Evolutionary conservation across 1,140 invertebrate species (phyloP), one percentile per base, ranked within the genome.

Genomic region (Scaptomyza graminum): DNA sequence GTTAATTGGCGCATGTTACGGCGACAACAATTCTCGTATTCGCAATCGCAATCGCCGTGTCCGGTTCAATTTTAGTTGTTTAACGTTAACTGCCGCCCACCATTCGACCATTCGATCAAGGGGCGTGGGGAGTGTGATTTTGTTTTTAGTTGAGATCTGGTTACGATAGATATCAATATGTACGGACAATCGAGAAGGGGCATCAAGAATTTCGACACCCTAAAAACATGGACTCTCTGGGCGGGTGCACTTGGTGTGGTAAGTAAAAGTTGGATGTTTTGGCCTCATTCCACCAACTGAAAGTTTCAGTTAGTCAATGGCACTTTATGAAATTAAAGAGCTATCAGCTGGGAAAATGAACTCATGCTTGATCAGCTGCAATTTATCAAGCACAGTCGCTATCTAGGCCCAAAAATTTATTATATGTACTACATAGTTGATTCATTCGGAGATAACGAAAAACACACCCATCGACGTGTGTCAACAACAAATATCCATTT

Each of bases 211-310:
- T 90, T 90, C 52, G 46, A 69, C 12, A 70, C 73, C 46, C 69
- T 90, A 7, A 69, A 55, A 59, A 67, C 51, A 47, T 67, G 50
- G 56, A 46, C 46, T 54, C 47, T 55, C 25, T 90, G 84, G 81
- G 89, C 89, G 41, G 84, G 81, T 57, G 51, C 31, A 44, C 76
- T 90, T 13, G 79, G 89, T 41, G 46, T 90, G 89, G 89, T 90
- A 69, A 73, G 89, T 89, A 72, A 65, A 15, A 49, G n/a, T 12
- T 6, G 43, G 55, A 67, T 44, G 28, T 49, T 50, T 49, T 50
- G 79, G 75, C 79, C 79, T 65, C 77, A 57, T 74, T 77, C 18
- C 55, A 28, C 16, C 13, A 18, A 44, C 50, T 44, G 74, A 56
- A 60, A 65, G 50, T 37, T 59, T 34, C 46, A 44, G 15, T 39